Percentiles rank a stretch among this genome's conserved stretches.
phyloP scores from a whole-genome alignment of 37 sponge, comb jelly and placozoan species.

The Geodia barretti region DNA sequence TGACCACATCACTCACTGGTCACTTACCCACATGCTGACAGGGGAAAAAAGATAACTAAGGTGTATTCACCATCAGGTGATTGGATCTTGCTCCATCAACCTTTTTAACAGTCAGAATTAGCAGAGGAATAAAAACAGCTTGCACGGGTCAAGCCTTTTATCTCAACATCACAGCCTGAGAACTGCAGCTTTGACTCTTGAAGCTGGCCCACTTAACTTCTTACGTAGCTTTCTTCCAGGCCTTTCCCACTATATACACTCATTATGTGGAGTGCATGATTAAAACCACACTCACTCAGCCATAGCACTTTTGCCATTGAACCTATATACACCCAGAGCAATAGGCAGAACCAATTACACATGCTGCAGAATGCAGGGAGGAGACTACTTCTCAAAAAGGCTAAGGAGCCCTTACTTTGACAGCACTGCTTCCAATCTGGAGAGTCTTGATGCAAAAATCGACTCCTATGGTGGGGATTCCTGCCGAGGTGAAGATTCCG shows the following conservation, averaged over 20 bases:
- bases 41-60: too few species aligned
- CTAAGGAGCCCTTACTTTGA: conserved; percentile 62
- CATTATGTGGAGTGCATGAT: too few species aligned
- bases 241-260: neutral
- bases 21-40: too few species aligned
- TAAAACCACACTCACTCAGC: too few species aligned
- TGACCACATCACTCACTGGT: too few species aligned
- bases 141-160: too few species aligned
- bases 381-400: neutral
- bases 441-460: conserved; percentile 90
- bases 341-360: neutral
- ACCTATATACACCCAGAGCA: neutral
- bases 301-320: neutral
- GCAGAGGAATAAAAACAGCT: too few species aligned
- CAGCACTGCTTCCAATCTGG: conserved; percentile 71
- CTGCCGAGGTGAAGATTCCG: conserved; percentile 63
- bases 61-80: too few species aligned
- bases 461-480: conserved; percentile 90
- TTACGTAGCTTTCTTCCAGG: neutral
- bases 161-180: too few species aligned
- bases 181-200: too few species aligned
- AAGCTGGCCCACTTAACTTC: neutral
- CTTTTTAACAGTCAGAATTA: too few species aligned
- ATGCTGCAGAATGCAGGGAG: neutral
- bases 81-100: too few species aligned